A percentile compares a stretch with the other conserved stretches of the same genome.
These are phyloP conservation scores for Drosophila antonietae DNA, from an alignment of 2,888 invertebrate genomes.

Conservation along the genomic window DNA sequence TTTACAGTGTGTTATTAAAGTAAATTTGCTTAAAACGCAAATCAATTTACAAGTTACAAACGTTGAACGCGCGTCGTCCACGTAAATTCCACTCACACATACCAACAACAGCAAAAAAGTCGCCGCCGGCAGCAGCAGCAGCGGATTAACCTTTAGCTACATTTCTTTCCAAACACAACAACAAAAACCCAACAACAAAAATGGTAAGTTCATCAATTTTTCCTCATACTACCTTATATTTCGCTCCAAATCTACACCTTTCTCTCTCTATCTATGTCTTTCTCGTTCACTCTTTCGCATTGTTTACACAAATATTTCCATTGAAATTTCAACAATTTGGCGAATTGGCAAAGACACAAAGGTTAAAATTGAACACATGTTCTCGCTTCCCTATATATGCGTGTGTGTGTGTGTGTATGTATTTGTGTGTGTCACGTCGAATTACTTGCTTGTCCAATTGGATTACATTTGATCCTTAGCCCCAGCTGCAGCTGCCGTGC, in stretches of 20 bases:
- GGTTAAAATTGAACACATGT: slow-evolving; percentile 27
- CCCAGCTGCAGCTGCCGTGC: slow-evolving; percentile 51
- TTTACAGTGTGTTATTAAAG: slow-evolving; percentile 70
- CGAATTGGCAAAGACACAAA: slow-evolving; percentile 49
- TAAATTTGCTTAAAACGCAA: slow-evolving; percentile 57
- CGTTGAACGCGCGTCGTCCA: slow-evolving; percentile 62
- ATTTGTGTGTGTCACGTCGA: slow-evolving; percentile 3
- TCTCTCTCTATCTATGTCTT: not conserved
- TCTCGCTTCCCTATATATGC: not conserved
- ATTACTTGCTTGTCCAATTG: slow-evolving; percentile 43
- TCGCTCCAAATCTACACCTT: not conserved
- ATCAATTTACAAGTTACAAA: slow-evolving; percentile 51
- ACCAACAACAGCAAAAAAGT: slow-evolving; percentile 52
- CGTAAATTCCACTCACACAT: slow-evolving; percentile 76
- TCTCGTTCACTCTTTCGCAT: slow-evolving; percentile 1
- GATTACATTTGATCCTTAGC: slow-evolving; percentile 9
- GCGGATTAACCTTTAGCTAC: slow-evolving; percentile 77
- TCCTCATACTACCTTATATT: not conserved
- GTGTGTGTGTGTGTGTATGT: not conserved
- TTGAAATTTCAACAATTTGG: slow-evolving; percentile 47
- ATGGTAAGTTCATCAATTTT: slow-evolving; percentile 65
- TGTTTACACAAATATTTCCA: slow-evolving; percentile 60
- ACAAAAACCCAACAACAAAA: slow-evolving; percentile 67
- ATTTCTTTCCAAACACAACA: slow-evolving; percentile 62
- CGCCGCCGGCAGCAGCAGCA: slow-evolving; percentile 54